These are phyloP conservation scores for Idaea straminata DNA, from an alignment of 2,888 invertebrate genomes.

Conservation along the genomic window DNA sequence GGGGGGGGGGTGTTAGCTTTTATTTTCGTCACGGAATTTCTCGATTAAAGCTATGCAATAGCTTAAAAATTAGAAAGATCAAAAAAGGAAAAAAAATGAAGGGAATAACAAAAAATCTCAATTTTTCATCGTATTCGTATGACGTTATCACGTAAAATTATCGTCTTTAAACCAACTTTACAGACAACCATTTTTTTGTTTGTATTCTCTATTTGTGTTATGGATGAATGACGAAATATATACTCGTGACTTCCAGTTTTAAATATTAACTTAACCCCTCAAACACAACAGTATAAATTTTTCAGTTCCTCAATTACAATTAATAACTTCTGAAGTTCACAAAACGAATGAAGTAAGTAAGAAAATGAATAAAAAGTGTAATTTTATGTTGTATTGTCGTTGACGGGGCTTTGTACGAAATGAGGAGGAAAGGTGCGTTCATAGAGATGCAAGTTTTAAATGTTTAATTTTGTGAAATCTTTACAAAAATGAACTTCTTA, in stretches of 20 bases:
- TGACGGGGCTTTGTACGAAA: constrained; percentile 37
- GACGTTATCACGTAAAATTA: too few species aligned
- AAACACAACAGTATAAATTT: not conserved
- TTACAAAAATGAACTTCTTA: not conserved
- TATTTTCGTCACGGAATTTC: too few species aligned
- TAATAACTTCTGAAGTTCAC: not conserved
- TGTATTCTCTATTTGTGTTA: too few species aligned
- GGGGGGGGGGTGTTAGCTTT: too few species aligned
- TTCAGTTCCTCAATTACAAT: not conserved
- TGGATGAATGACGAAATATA: not conserved
- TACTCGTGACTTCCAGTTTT: not conserved
- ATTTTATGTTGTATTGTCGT: constrained; percentile 47
- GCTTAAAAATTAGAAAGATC: too few species aligned
- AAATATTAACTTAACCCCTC: not conserved
- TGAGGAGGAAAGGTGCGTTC: constrained; percentile 5
- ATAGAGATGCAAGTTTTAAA: not conserved
- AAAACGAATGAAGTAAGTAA: constrained; percentile 59
- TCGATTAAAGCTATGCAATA: too few species aligned
- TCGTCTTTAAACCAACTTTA: too few species aligned
- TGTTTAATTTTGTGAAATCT: not conserved
- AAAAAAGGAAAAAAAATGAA: too few species aligned
- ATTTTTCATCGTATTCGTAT: too few species aligned
- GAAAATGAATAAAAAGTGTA: constrained; percentile 45
- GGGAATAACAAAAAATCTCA: too few species aligned
- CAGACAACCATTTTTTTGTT: too few species aligned